phyloP scores from a whole-genome alignment of 92 coral and sea anemone species.

The Palythoa caribaeorum region DNA sequence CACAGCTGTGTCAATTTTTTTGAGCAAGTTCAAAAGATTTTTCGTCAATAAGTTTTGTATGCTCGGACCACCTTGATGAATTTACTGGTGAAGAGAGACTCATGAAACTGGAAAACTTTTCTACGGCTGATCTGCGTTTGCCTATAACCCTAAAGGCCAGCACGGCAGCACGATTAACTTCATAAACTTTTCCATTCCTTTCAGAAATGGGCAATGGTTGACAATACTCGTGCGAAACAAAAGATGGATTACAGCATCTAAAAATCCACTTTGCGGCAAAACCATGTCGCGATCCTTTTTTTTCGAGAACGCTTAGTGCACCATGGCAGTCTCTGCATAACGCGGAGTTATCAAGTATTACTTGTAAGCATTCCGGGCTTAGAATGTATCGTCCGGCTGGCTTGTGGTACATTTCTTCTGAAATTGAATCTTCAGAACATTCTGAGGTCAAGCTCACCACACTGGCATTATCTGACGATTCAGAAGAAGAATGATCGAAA shows the following conservation, averaged over 20 bases:
- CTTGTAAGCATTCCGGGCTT: constrained; percentile 14
- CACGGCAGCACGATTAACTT: constrained; percentile 44
- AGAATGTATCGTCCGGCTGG: constrained; percentile 17
- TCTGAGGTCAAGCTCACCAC: too few species aligned
- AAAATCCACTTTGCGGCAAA: constrained; percentile 59
- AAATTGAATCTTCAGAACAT: too few species aligned
- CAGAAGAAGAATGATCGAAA: too few species aligned
- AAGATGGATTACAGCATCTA: constrained; percentile 42
- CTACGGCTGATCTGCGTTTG: constrained; percentile 54
- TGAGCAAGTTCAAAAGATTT: constrained; percentile 53
- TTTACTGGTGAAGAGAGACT: constrained; percentile 39
- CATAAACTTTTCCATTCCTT: constrained; percentile 46
- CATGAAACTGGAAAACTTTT: constrained; percentile 47
- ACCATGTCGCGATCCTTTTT: constrained; percentile 45
- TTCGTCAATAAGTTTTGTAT: constrained; percentile 46
- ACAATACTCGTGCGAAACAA: constrained; percentile 41
- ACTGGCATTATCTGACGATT: too few species aligned
- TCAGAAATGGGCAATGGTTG: constrained; percentile 41
- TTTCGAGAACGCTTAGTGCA: constrained; percentile 24
- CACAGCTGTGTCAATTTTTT: constrained; percentile 29
- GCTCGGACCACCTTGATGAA: constrained; percentile 27
- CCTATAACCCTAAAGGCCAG: constrained; percentile 52
- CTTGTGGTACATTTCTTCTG: not conserved
- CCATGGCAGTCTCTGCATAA: constrained; percentile 36
- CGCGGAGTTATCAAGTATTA: constrained; percentile 31